These are phyloP conservation scores for Phyllostomus discolor DNA, from an alignment of 2,113 vertebrate species.

Conservation along the genomic window DNA sequence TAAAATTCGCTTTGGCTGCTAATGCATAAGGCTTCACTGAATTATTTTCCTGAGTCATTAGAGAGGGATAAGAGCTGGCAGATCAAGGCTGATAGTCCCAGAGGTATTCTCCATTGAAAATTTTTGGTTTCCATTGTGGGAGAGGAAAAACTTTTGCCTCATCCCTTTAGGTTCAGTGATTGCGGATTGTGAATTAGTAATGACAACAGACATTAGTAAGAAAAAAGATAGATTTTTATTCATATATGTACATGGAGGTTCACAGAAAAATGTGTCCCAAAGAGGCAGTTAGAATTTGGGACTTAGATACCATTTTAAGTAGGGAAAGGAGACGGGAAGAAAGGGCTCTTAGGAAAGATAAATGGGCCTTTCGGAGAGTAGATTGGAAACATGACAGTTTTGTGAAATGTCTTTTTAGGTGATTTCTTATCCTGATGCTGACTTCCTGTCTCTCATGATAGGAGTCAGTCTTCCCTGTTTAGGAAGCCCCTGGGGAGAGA, in stretches of 20 bases:
- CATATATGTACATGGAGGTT: neutral
- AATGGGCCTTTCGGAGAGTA: neutral
- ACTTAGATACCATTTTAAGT: neutral
- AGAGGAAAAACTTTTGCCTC: neutral
- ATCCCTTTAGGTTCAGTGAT: neutral
- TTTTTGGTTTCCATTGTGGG: neutral
- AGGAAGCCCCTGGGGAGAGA: neutral
- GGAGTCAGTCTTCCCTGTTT: neutral
- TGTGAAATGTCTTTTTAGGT: neutral
- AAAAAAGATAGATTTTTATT: neutral
- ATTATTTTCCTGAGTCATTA: constrained; percentile 13
- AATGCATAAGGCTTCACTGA: neutral
- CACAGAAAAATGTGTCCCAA: neutral
- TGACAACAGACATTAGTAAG: neutral
- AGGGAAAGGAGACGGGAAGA: neutral
- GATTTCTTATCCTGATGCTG: neutral
- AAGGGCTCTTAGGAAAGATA: neutral
- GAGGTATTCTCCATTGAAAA: neutral
- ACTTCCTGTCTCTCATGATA: neutral
- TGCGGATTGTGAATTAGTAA: neutral
- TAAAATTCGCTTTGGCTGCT: neutral
- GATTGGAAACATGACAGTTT: neutral
- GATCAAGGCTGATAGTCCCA: neutral
- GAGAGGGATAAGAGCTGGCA: constrained; percentile 12
- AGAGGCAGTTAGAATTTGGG: neutral